These are phyloP conservation scores for Mungos mungo DNA, from an alignment of 2,113 vertebrate species.

Conservation along the genomic window DNA sequence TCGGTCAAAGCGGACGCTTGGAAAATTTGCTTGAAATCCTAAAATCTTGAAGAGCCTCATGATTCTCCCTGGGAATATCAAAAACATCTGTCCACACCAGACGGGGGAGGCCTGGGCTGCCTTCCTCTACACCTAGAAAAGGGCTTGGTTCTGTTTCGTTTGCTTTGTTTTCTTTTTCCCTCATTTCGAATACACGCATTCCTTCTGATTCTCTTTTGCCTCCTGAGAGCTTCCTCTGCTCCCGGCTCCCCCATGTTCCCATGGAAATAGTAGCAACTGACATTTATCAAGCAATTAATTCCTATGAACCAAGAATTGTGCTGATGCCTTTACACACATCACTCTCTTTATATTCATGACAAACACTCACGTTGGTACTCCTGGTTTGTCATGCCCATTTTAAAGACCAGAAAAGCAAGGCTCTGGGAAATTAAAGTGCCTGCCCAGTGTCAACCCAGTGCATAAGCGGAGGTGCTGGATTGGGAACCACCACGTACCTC, in stretches of 20 bases:
- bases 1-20: neutral
- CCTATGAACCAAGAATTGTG: neutral
- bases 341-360: neutral
- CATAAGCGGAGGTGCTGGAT: accelerated
- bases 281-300: neutral
- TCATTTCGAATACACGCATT: neutral
- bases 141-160: neutral
- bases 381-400: neutral
- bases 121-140: neutral
- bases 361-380: too few species aligned
- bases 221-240: neutral
- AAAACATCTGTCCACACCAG: neutral
- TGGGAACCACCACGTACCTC: neutral
- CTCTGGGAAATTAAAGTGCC: neutral
- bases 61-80: neutral
- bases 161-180: neutral
- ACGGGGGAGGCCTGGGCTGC: neutral
- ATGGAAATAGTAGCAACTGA: neutral
- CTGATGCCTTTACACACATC: accelerated
- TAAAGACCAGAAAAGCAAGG: neutral
- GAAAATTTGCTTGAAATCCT: neutral
- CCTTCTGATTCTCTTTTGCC: neutral
- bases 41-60: neutral
- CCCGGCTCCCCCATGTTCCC: neutral
- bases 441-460: neutral